phyloP scores from a whole-genome alignment of 2,888 invertebrate species.

The Acleris emargana region DNA sequence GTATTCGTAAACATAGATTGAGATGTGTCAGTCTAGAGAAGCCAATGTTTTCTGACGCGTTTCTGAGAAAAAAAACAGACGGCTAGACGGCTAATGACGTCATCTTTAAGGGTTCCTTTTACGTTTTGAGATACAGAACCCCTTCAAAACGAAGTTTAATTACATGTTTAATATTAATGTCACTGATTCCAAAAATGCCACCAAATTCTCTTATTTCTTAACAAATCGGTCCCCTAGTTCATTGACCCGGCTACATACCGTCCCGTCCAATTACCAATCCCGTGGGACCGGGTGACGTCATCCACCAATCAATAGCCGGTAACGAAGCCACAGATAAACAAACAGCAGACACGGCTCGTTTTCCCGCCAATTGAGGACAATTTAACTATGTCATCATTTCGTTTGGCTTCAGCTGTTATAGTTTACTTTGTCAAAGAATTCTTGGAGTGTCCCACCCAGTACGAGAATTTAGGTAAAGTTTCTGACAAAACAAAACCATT shows the following conservation, averaged over 20 bases:
- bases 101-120: no score
- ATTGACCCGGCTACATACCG: conserved; percentile 5
- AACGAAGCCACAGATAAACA: conserved; percentile 13
- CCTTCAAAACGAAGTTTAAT: background rate
- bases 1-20: no score
- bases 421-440: no score
- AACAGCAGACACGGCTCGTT: background rate
- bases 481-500: no score
- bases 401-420: background rate
- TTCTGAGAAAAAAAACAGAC: no score
- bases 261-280: conserved; percentile 15
- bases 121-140: no score
- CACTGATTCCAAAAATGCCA: background rate
- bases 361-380: background rate
- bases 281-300: conserved; percentile 11
- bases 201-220: background rate
- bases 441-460: no score
- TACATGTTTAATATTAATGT: background rate
- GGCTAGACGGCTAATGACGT: no score
- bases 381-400: background rate
- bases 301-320: conserved; percentile 11
- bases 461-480: no score
- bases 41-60: no score
- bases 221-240: conserved; percentile 1
- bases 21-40: no score